A percentile compares a stretch with the other conserved stretches of the same genome.
Evolutionary conservation across 2,797 vertebrate species (phyloP).

Genomic region (Capromys pilorides): DNA sequence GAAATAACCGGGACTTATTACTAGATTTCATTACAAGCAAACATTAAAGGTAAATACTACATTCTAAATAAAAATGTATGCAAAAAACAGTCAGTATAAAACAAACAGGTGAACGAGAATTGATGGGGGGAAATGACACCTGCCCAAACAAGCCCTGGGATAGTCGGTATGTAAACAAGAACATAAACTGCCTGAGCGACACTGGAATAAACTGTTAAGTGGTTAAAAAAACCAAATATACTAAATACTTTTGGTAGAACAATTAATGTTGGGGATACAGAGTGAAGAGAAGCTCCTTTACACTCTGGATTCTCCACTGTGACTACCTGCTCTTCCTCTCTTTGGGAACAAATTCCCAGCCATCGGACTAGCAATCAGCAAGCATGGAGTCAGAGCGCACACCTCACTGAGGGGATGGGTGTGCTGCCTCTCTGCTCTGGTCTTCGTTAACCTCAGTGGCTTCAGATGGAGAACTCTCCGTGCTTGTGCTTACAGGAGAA

Average conservation of each 20-base stretch:
- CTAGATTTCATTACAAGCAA: background rate
- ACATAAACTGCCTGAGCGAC: background rate
- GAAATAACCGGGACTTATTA: background rate
- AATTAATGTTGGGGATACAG: background rate
- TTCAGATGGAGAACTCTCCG: background rate
- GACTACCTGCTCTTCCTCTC: background rate
- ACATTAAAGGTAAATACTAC: background rate
- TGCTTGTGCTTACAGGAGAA: background rate
- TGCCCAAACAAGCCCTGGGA: background rate
- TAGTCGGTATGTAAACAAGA: background rate
- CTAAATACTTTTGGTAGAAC: background rate
- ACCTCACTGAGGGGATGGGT: background rate
- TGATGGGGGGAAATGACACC: background rate
- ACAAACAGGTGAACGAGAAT: background rate
- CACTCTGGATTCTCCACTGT: background rate
- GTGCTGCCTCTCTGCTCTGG: background rate
- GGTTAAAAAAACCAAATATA: conserved; percentile 22
- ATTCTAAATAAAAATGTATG: background rate
- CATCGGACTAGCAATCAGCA: background rate
- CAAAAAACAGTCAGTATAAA: background rate
- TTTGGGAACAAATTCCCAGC: background rate
- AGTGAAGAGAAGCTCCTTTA: background rate
- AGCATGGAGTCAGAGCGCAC: background rate
- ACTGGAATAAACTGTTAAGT: background rate
- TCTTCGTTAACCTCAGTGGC: background rate